A percentile compares a stretch with the other conserved stretches of the same genome.
phyloP scores from a whole-genome alignment of 2,888 invertebrate genomes.

The Nomada fabriciana region DNA sequence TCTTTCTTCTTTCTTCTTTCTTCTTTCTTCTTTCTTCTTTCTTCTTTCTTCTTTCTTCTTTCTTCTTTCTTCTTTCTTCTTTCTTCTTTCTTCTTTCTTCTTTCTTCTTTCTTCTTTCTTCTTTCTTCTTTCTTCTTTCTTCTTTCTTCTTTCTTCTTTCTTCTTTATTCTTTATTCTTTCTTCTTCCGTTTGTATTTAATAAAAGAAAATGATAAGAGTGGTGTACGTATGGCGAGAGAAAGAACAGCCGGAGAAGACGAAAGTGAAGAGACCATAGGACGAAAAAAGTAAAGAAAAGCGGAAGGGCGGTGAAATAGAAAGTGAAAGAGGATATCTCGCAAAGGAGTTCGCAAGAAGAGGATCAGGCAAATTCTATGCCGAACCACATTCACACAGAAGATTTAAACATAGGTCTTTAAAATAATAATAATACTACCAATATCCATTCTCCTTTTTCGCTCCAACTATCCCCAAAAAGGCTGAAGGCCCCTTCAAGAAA shows the following conservation, averaged over 20 bases:
- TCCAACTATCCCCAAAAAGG: too few species aligned
- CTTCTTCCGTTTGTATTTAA: too few species aligned
- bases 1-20: neutral
- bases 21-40: too few species aligned
- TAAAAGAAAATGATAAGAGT: neutral
- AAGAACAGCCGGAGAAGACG: neutral
- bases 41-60: neutral
- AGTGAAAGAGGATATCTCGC: constrained; percentile 18
- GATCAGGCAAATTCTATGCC: neutral
- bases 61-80: too few species aligned
- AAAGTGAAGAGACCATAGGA: constrained; percentile 10
- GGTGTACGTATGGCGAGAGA: neutral
- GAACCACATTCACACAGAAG: neutral
- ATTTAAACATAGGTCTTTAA: too few species aligned
- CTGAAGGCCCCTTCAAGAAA: too few species aligned
- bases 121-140: too few species aligned
- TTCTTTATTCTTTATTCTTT: too few species aligned
- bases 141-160: neutral
- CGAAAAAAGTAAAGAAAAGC: neutral
- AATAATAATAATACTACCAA: too few species aligned
- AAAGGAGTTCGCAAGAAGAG: neutral
- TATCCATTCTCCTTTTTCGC: too few species aligned
- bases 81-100: neutral
- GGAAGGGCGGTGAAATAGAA: constrained; percentile 1
- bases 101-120: neutral